These are phyloP conservation scores for Leucoraja erinaceus DNA, from an alignment of 2,113 vertebrate genomes.

Conservation along the genomic window DNA sequence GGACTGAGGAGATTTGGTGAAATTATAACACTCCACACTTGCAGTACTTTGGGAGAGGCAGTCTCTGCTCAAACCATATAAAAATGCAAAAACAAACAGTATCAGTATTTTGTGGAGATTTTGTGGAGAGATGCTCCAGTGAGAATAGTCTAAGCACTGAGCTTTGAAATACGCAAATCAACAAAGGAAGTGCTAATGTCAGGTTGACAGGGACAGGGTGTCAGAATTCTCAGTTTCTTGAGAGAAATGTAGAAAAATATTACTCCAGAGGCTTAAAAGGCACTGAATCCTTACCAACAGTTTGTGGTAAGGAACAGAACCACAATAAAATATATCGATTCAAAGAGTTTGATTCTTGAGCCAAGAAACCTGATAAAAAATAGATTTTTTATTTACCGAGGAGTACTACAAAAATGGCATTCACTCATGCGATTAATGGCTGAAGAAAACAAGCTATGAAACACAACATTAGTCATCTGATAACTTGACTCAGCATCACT, in stretches of 20 bases:
- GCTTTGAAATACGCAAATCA: background rate
- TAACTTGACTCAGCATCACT: background rate
- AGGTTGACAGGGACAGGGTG: background rate
- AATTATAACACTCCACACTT: background rate
- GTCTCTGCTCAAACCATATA: background rate
- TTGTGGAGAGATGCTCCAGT: background rate
- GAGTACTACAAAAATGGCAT: background rate
- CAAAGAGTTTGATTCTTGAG: background rate
- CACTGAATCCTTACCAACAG: background rate
- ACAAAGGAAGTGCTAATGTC: background rate
- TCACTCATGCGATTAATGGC: background rate
- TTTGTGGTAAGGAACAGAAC: background rate
- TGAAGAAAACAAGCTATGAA: background rate
- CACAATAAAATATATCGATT: background rate
- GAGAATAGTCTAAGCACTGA: background rate
- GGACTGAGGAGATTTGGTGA: background rate
- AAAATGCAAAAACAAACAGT: background rate
- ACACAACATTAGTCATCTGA: background rate
- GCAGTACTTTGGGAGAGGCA: background rate
- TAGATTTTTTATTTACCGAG: background rate
- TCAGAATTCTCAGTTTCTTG: background rate
- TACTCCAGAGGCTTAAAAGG: background rate
- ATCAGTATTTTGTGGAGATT: background rate
- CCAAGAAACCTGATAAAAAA: background rate
- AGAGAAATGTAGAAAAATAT: background rate